These are phyloP conservation scores for Trisateles emortualis DNA, from an alignment of 2,888 invertebrate genomes.

Conservation along the genomic window DNA sequence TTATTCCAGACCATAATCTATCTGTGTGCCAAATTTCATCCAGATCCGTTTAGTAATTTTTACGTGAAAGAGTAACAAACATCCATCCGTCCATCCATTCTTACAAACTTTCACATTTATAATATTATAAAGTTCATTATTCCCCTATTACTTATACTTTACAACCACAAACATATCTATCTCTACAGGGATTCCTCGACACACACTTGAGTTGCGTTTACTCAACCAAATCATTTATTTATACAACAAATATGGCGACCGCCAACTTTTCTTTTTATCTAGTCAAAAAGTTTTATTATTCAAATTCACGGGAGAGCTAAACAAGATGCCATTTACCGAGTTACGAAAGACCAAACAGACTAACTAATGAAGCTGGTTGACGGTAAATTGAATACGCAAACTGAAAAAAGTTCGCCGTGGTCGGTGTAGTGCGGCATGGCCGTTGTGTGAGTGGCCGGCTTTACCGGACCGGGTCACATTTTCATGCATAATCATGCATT, in stretches of 20 bases:
- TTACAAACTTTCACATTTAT: too few relatives aligned
- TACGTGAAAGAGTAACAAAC: too few relatives aligned
- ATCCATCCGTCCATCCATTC: too few relatives aligned
- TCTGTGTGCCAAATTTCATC: too few relatives aligned
- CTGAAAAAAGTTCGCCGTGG: constrained; percentile 36
- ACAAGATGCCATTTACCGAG: constrained; percentile 47
- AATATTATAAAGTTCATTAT: too few relatives aligned
- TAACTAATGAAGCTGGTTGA: constrained; percentile 51
- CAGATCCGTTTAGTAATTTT: too few relatives aligned
- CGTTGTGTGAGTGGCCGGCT: background rate
- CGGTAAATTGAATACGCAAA: constrained; percentile 50
- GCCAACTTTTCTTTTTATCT: constrained; percentile 26
- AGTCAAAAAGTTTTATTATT: constrained; percentile 46
- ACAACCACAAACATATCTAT: too few relatives aligned
- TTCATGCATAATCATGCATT: background rate
- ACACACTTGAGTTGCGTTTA: constrained; percentile 6
- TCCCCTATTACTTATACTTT: too few relatives aligned
- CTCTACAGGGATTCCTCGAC: too few relatives aligned
- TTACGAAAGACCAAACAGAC: constrained; percentile 46
- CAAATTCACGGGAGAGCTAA: constrained; percentile 40
- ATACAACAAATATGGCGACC: constrained; percentile 29
- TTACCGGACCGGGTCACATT: background rate
- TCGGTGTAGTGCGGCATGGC: background rate
- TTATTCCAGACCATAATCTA: too few relatives aligned
- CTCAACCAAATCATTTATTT: constrained; percentile 35